Evolutionary conservation across 2,888 invertebrate genomes (phyloP).

Genomic region (Mesoligia furuncula): DNA sequence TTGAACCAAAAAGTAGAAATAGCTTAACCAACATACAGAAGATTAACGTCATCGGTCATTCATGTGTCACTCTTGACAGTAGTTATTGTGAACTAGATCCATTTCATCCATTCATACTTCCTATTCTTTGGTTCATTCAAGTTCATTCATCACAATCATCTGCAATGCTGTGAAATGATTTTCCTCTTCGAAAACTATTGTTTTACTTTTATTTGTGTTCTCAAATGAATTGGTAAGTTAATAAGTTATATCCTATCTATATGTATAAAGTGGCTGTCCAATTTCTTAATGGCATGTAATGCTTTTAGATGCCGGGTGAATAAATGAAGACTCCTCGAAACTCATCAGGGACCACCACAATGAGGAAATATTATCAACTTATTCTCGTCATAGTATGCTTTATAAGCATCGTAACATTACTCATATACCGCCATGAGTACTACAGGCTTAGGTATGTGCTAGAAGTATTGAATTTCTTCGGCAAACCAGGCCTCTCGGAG

Average conservation of each 20-base stretch:
- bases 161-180: constrained; percentile 66
- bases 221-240: constrained; percentile 45
- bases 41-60: constrained; percentile 9
- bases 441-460: constrained; percentile 95
- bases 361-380: constrained; percentile 96
- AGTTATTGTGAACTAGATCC: constrained; percentile 3
- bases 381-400: constrained; percentile 93
- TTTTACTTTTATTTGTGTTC: constrained; percentile 52
- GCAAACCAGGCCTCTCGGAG: constrained; percentile 91
- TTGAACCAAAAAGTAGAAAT: constrained; percentile 16
- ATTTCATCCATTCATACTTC: background rate
- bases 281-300: constrained; percentile 3
- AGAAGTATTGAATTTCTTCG: constrained; percentile 96
- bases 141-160: constrained; percentile 65
- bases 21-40: constrained; percentile 36
- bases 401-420: constrained; percentile 93
- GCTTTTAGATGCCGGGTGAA: constrained; percentile 72
- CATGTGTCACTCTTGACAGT: constrained; percentile 39
- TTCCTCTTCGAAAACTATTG: constrained; percentile 24
- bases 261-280: background rate
- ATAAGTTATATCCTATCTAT: background rate
- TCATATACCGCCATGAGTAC: constrained; percentile 96
- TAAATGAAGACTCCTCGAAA: constrained; percentile 86
- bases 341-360: constrained; percentile 83
- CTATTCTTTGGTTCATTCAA: background rate